Conservation (phyloP, 2,113 vertebrate genomes). For the Camelus bactrianus region DNA sequence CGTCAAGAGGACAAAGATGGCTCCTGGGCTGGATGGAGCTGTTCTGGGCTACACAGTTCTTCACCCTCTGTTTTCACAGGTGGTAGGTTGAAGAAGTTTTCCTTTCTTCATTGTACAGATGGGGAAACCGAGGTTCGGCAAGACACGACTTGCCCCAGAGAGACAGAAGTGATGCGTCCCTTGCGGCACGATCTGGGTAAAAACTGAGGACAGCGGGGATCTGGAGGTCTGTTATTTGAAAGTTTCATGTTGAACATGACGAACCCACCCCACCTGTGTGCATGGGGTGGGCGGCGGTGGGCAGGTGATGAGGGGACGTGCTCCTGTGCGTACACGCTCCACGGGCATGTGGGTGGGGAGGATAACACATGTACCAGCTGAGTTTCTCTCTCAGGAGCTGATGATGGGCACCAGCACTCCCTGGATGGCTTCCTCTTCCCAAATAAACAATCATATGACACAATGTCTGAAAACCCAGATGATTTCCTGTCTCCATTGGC, state of each 20-base stretch:
- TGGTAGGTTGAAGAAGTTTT: neutral
- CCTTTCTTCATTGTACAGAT: conserved; percentile 17
- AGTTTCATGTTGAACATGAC: neutral
- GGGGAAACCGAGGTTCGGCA: neutral
- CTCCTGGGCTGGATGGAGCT: neutral
- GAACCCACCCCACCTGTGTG: neutral
- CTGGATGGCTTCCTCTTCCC: conserved; percentile 65
- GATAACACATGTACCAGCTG: neutral
- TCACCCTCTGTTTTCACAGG: neutral
- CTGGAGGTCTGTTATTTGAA: neutral
- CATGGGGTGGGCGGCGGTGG: accelerated
- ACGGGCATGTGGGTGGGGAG: neutral
- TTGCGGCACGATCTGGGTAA: neutral
- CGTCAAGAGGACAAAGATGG: neutral
- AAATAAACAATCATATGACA: conserved; percentile 79
- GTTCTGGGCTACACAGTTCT: neutral
- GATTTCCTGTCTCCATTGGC: conserved; percentile 70
- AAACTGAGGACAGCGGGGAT: neutral
- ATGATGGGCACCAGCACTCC: conserved; percentile 4
- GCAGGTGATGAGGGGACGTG: accelerated
- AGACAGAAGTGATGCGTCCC: neutral
- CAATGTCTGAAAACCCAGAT: conserved; percentile 75
- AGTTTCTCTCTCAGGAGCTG: neutral
- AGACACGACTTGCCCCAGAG: neutral
- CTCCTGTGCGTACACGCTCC: accelerated